phyloP scores from a whole-genome alignment of 2,888 invertebrate species.

The Melanotus villosus region DNA sequence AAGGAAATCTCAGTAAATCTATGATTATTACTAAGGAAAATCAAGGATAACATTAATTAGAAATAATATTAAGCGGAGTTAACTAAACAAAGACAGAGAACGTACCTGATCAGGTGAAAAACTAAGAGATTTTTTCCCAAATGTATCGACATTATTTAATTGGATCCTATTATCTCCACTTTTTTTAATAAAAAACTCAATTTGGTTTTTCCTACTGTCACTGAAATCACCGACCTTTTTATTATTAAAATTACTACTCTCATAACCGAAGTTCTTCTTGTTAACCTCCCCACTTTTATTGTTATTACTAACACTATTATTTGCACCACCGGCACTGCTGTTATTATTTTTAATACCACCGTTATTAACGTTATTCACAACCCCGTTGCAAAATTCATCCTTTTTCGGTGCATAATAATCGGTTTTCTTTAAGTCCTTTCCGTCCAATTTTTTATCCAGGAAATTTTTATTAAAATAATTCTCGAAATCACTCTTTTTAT shows the following conservation, averaged over 20 bases:
- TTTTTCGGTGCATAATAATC: conserved; percentile 55
- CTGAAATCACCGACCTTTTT: conserved; percentile 55
- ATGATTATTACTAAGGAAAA: no score
- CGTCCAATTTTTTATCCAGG: conserved; percentile 49
- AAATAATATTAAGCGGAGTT: no score
- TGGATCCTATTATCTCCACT: conserved; percentile 59
- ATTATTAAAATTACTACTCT: conserved; percentile 49
- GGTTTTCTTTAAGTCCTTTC: conserved; percentile 50
- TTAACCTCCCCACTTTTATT: conserved; percentile 45
- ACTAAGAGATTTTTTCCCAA: conserved; percentile 65
- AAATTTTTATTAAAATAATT: conserved; percentile 56
- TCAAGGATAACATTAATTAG: no score
- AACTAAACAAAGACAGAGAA: no score
- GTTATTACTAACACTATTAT: conserved; percentile 47
- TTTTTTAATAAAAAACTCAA: conserved; percentile 61
- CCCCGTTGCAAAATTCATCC: conserved; percentile 47
- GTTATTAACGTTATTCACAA: neutral
- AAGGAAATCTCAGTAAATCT: no score
- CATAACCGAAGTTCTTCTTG: conserved; percentile 49
- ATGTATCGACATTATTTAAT: conserved; percentile 62
- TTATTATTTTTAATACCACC: conserved; percentile 34
- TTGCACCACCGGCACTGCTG: conserved; percentile 50
- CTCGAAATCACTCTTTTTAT: conserved; percentile 57
- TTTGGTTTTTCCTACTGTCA: conserved; percentile 57
- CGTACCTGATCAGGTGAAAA: conserved; percentile 77